Conservation (phyloP, 2,797 vertebrate genomes). For the Hylomyscus alleni region DNA sequence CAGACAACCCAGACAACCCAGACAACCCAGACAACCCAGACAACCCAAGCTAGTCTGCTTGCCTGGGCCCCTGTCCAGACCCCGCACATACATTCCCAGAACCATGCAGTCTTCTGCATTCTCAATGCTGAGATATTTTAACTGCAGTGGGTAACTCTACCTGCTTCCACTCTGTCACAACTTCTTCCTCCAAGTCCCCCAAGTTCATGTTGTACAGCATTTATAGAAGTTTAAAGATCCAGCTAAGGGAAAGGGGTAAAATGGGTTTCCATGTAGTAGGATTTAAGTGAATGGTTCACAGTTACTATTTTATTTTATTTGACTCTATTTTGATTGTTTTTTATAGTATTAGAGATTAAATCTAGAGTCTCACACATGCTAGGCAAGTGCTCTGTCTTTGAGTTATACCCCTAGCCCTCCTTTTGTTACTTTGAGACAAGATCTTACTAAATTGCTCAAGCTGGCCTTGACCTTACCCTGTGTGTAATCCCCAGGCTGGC, state of each 20-base stretch:
- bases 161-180: background rate
- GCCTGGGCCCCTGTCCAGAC: background rate
- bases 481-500: background rate
- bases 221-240: background rate
- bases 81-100: background rate
- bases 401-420: background rate
- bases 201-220: background rate
- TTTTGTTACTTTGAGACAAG: background rate
- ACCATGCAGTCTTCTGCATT: background rate
- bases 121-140: conserved; percentile 16
- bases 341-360: background rate
- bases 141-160: background rate
- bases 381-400: background rate
- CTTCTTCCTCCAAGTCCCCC: background rate
- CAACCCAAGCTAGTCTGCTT: background rate
- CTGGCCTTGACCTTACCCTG: background rate
- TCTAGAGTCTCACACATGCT: background rate
- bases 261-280: background rate
- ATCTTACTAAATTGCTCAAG: background rate
- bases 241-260: background rate
- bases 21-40: background rate
- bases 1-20: background rate
- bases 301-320: background rate
- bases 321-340: background rate
- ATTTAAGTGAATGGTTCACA: background rate